Percentiles rank a stretch among this genome's conserved stretches.
These are phyloP conservation scores for Actenoides hombroni DNA, from an alignment of 2,113 vertebrate species.

Conservation along the genomic window DNA sequence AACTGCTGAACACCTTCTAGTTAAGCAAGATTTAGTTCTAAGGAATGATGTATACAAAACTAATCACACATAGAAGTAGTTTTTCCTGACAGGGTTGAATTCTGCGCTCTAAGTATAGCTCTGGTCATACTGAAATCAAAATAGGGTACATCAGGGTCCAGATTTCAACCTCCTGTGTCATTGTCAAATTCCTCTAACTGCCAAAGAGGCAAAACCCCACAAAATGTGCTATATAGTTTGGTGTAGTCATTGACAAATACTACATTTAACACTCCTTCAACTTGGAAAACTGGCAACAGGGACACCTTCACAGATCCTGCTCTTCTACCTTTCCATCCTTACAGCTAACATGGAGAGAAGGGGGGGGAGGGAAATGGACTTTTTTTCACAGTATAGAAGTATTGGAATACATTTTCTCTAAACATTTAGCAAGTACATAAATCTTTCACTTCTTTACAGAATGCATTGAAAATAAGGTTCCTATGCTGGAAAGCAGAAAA, in stretches of 20 bases:
- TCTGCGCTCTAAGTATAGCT: neutral
- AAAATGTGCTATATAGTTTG: neutral
- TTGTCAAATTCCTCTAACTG: neutral
- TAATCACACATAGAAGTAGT: neutral
- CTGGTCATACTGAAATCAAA: neutral
- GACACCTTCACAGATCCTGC: neutral
- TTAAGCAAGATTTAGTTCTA: neutral
- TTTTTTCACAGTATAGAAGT: neutral
- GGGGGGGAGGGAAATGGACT: neutral
- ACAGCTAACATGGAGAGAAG: neutral
- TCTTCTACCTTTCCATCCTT: slow-evolving; percentile 12
- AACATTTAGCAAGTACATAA: neutral
- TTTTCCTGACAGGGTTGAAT: neutral
- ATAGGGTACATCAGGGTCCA: neutral
- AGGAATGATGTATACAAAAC: neutral
- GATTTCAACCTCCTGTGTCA: neutral
- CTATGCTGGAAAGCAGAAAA: neutral
- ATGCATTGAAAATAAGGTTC: neutral
- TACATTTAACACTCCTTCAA: slow-evolving; percentile 14
- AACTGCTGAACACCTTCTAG: neutral
- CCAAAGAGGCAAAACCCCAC: neutral
- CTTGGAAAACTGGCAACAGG: slow-evolving; percentile 4
- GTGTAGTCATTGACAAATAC: neutral
- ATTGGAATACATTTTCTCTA: neutral
- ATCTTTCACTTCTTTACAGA: neutral